phyloP scores from a whole-genome alignment of 1,140 invertebrate species.

The Eufriesea mexicana region DNA sequence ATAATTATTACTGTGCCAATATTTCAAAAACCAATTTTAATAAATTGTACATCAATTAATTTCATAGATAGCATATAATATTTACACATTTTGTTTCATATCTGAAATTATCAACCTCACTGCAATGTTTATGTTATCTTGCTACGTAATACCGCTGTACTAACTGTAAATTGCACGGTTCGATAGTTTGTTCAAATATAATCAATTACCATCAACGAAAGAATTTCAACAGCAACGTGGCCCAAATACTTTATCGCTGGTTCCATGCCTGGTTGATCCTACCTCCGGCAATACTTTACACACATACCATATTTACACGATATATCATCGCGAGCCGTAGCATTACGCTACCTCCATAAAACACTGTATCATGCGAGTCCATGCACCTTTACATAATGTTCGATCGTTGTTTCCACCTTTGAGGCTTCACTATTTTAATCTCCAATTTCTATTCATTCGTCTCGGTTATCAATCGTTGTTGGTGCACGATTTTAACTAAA shows the following conservation, averaged over 20 bases:
- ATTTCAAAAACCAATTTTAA: neutral
- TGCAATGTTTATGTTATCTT: neutral
- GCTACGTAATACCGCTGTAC: neutral
- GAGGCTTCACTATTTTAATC: neutral
- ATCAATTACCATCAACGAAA: neutral
- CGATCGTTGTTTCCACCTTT: neutral
- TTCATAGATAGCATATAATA: too few relatives aligned
- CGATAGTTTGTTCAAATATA: neutral
- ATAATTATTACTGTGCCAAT: neutral
- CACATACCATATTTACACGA: neutral
- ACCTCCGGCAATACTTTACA: neutral
- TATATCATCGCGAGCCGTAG: neutral
- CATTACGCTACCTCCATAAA: constrained; percentile 2
- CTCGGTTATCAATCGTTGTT: neutral
- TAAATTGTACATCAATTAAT: neutral
- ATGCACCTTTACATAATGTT: neutral
- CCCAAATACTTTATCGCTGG: neutral
- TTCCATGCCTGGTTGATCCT: neutral
- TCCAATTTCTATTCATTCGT: neutral
- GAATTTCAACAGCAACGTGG: neutral
- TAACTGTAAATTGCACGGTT: neutral
- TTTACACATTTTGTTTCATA: too few relatives aligned
- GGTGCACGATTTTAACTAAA: too few relatives aligned
- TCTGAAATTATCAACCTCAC: neutral
- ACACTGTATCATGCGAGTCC: neutral